A percentile compares a stretch with the other conserved stretches of the same genome.
Conservation (phyloP, 2,888 invertebrate genomes). For the Psylliodes chrysocephalus region DNA sequence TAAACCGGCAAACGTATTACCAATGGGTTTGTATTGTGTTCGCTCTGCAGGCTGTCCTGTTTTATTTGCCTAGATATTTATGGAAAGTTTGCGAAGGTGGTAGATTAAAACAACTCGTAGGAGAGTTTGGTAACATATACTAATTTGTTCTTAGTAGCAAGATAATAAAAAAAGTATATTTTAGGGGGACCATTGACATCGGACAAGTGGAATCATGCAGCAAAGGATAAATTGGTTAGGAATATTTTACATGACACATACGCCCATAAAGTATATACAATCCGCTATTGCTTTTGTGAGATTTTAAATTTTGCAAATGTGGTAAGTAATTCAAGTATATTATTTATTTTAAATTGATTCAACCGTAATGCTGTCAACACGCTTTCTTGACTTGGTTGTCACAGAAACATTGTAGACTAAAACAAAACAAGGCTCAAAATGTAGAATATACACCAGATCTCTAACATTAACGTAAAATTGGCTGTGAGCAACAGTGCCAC, state of each 20-base stretch:
- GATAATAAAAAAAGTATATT: slow-evolving; percentile 37
- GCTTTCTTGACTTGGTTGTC: no score
- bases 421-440: no score
- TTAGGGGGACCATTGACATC: slow-evolving; percentile 68
- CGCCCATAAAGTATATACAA: slow-evolving; percentile 73
- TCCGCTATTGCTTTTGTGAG: slow-evolving; percentile 77
- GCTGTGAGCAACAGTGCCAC: no score
- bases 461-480: no score
- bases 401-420: no score
- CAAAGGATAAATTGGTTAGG: slow-evolving; percentile 68
- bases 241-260: slow-evolving; percentile 70
- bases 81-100: slow-evolving; percentile 81
- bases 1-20: slow-evolving; percentile 69
- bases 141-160: not conserved
- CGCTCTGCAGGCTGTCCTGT: slow-evolving; percentile 73
- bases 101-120: slow-evolving; percentile 69
- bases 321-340: slow-evolving; percentile 70
- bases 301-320: slow-evolving; percentile 78
- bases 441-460: no score
- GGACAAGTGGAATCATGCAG: slow-evolving; percentile 68
- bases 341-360: no score
- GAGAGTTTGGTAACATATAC: slow-evolving; percentile 67
- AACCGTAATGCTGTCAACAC: no score
- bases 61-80: slow-evolving; percentile 76
- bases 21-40: slow-evolving; percentile 80